Percentiles rank a stretch among this genome's conserved stretches.
phyloP scores from a whole-genome alignment of 2,888 invertebrate species.

The Choristoneura rosaceana region DNA sequence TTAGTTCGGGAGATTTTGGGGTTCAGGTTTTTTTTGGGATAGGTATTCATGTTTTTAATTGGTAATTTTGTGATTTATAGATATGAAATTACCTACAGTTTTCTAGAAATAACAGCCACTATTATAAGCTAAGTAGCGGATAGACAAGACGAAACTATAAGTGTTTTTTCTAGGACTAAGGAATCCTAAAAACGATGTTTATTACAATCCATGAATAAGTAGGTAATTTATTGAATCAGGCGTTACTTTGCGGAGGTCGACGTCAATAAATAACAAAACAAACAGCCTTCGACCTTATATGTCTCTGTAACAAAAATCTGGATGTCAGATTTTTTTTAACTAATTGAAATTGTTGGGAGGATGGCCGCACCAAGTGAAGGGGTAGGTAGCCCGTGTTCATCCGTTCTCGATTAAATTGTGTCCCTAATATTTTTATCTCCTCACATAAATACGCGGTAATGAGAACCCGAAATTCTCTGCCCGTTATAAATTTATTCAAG shows the following conservation, averaged over 20 bases:
- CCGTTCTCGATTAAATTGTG: conserved; percentile 80
- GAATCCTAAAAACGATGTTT: too few relatives aligned
- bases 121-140: too few relatives aligned
- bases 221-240: too few relatives aligned
- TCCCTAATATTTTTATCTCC: conserved; percentile 85
- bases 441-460: conserved; percentile 84
- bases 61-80: neutral
- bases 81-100: too few relatives aligned
- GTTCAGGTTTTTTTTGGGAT: neutral
- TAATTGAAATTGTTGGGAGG: conserved; percentile 38
- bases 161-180: too few relatives aligned
- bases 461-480: conserved; percentile 80
- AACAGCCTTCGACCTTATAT: too few relatives aligned
- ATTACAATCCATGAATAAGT: too few relatives aligned
- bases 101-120: too few relatives aligned
- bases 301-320: too few relatives aligned
- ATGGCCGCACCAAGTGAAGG: conserved; percentile 46
- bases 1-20: neutral
- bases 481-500: conserved; percentile 82
- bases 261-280: too few relatives aligned
- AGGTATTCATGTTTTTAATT: conserved; percentile 10
- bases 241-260: too few relatives aligned
- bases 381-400: conserved; percentile 68
- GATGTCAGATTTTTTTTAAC: neutral
- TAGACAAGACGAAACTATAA: too few relatives aligned